Conservation (phyloP, 2,797 vertebrate species). For the Tenualosa thibaudeaui region DNA sequence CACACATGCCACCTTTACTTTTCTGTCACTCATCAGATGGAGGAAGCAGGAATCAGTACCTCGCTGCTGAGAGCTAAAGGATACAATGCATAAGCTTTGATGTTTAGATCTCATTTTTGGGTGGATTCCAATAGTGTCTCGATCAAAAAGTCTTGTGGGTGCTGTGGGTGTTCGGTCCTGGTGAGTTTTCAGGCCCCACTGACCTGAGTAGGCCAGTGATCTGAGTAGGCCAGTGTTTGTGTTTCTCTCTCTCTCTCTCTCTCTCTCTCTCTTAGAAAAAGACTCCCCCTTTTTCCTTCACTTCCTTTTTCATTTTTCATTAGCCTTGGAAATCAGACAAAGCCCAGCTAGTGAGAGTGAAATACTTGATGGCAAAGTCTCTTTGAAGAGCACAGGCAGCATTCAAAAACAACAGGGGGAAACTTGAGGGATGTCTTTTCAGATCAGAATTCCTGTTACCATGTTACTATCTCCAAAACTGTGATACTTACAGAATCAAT, state of each 20-base stretch:
- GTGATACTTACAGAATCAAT: conserved; percentile 88
- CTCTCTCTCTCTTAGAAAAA: not conserved
- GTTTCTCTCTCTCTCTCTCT: not conserved
- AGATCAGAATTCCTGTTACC: not conserved
- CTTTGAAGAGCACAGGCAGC: not conserved
- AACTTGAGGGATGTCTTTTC: not conserved
- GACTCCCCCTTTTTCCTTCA: not conserved
- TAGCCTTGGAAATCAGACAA: conserved; percentile 9
- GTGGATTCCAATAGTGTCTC: conserved; percentile 33
- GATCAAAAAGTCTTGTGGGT: conserved; percentile 51
- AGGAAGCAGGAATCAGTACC: conserved; percentile 42
- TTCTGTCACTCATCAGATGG: conserved; percentile 17
- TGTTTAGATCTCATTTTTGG: conserved; percentile 50
- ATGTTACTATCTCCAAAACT: not conserved
- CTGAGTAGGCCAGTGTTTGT: conserved; percentile 8
- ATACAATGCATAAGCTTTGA: conserved; percentile 45
- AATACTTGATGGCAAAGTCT: not conserved
- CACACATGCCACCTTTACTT: not conserved
- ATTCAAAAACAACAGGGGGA: not conserved
- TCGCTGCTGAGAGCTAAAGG: conserved; percentile 39
- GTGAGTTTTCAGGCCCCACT: conserved; percentile 5
- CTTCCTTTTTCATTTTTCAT: conserved; percentile 27
- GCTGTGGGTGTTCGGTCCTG: conserved; percentile 46
- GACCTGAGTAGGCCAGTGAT: conserved; percentile 23
- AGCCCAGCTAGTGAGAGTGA: not conserved